These are phyloP conservation scores for Poeciliopsis gracilis DNA, from an alignment of 2,797 vertebrate genomes.

Conservation along the genomic window DNA sequence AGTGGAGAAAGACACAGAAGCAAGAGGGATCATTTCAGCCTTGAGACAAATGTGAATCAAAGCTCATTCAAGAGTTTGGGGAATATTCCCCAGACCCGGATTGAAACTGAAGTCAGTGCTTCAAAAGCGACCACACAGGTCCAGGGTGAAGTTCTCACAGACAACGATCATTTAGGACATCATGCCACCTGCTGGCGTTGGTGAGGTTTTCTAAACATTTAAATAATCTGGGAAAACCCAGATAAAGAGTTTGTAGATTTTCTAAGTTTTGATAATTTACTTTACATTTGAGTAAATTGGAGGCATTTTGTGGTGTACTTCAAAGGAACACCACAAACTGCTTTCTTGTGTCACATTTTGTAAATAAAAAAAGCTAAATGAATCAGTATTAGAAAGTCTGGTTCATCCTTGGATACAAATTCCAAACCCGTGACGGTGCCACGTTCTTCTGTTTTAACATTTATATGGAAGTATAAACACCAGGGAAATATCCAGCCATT, in stretches of 20 bases:
- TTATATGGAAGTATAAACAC: not conserved
- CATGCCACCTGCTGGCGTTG: no score
- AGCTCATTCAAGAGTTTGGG: not conserved
- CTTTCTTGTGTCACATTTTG: not conserved
- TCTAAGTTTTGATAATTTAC: not conserved
- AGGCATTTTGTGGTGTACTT: not conserved
- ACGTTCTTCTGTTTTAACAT: not conserved
- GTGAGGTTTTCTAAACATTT: not conserved
- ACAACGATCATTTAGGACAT: no score
- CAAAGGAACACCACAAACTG: not conserved
- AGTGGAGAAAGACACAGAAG: not conserved
- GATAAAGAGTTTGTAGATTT: not conserved
- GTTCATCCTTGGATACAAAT: not conserved
- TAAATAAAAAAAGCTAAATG: not conserved
- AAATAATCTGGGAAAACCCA: not conserved
- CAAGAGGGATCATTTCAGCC: not conserved
- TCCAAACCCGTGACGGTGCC: not conserved
- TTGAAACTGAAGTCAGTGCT: not conserved
- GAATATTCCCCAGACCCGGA: not conserved
- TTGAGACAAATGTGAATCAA: not conserved
- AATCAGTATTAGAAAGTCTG: not conserved
- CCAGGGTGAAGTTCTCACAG: no score
- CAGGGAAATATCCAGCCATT: not conserved
- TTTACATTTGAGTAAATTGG: not conserved
- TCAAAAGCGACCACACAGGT: no score